Conservation (phyloP, 2,797 vertebrate genomes). For the Myripristis jacobus region DNA sequence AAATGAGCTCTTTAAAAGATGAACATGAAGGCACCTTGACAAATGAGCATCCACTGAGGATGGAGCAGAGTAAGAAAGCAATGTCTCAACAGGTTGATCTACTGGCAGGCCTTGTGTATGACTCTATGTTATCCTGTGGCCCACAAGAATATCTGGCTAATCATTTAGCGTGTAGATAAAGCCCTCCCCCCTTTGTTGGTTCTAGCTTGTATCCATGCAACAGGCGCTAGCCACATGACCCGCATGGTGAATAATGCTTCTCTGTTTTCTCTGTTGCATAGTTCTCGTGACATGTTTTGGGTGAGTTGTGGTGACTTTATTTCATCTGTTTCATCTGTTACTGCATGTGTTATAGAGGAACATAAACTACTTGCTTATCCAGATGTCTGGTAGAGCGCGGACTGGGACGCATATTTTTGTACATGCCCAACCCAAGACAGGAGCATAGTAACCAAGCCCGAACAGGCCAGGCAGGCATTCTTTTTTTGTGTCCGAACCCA, state of each 20-base stretch:
- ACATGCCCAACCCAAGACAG: too few relatives aligned
- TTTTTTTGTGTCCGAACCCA: too few relatives aligned
- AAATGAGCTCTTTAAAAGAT: constrained; percentile 1
- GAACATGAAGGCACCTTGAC: constrained; percentile 13
- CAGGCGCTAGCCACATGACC: constrained; percentile 17
- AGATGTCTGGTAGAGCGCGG: constrained; percentile 1
- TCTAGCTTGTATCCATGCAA: constrained; percentile 32
- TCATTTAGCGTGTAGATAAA: constrained; percentile 40
- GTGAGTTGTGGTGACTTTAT: background rate
- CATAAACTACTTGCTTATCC: background rate
- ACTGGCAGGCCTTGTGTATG: constrained; percentile 5
- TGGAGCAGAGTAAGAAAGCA: background rate
- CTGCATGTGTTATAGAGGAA: background rate
- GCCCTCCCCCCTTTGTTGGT: constrained; percentile 15
- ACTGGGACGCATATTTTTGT: too few relatives aligned
- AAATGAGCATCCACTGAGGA: background rate
- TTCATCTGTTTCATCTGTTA: background rate
- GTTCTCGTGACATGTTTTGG: background rate
- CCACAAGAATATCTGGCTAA: constrained; percentile 34
- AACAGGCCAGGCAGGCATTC: too few relatives aligned
- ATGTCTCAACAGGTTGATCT: constrained; percentile 18
- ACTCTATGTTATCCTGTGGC: constrained; percentile 22
- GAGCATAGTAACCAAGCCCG: too few relatives aligned
- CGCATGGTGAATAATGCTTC: constrained; percentile 1
- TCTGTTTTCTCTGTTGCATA: constrained; percentile 10